Conservation (phyloP, 2,888 invertebrate species). For the Drosophila peninsularis region DNA sequence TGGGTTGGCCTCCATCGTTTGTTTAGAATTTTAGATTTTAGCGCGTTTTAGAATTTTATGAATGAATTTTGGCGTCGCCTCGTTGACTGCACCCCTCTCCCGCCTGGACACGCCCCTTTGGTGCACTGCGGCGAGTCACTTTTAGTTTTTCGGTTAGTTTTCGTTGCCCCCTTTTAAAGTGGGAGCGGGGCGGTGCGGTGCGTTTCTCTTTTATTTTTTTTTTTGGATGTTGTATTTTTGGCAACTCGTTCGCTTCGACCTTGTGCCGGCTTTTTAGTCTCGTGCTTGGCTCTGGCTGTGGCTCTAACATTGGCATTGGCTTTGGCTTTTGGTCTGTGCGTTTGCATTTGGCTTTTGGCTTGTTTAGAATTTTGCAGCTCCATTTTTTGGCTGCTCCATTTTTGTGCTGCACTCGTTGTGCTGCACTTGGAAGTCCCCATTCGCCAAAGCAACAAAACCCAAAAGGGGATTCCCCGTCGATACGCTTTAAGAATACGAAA, state of each 20-base stretch:
- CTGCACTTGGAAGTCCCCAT: conserved; percentile 43
- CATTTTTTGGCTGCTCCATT: conserved; percentile 48
- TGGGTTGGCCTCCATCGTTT: conserved; percentile 40
- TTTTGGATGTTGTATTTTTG: conserved; percentile 13
- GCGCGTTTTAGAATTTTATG: conserved; percentile 84
- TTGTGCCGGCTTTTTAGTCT: conserved; percentile 29
- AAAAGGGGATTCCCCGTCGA: neutral
- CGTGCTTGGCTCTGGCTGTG: conserved; percentile 25
- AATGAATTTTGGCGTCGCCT: conserved; percentile 79
- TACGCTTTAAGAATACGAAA: conserved; percentile 1
- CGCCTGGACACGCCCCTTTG: neutral
- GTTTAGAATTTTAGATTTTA: conserved; percentile 84
- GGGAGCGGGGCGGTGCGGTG: conserved; percentile 17
- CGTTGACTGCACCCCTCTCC: conserved; percentile 3
- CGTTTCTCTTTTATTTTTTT: conserved; percentile 23
- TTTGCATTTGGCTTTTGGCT: conserved; percentile 1
- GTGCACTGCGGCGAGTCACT: conserved; percentile 53
- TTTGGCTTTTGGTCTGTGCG: neutral
- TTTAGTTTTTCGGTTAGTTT: conserved; percentile 77
- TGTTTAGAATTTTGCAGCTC: conserved; percentile 34
- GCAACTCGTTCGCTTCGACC: conserved; percentile 52
- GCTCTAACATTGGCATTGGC: neutral
- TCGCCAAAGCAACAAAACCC: conserved; percentile 29
- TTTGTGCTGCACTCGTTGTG: conserved; percentile 33
- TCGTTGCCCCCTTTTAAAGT: conserved; percentile 52